Base-by-base conservation (phyloP, 2,888 invertebrate genomes). In the Anoplius nigerrimus region DNA sequence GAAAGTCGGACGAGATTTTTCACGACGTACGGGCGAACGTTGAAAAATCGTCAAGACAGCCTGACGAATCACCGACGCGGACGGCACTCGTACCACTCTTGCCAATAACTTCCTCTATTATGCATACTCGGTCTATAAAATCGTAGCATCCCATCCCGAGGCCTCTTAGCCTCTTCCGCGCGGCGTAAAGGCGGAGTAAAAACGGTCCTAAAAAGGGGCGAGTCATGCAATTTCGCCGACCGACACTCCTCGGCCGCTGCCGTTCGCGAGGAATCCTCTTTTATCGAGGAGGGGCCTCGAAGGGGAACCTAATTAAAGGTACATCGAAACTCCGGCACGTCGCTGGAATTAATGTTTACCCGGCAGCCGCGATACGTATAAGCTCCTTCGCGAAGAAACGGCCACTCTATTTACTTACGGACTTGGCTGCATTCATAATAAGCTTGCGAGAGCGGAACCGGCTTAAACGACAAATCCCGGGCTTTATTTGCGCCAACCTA, bases 291-390 rank as follows among this genome's bases (percentile, higher is more conserved):
- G 71, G 16, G 27, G 63, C 63, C 34, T 66, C 72, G 70, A 55
- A 61, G 24, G 43, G 51, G 69, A 45, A 55, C 66, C 69, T 74
- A 72, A 69, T 75, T 73, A 75, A 76, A 71, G 54, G 54, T 73
- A 65, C 62, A 67, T 68, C 62, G 62, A 66, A 74, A 72, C 56
- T 69, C 64, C 53, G 18, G 54, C 56, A 21, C 56, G 42, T 20
- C 46, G 46, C 21, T 54, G 45, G 20, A 59, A 57, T 53, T 43
- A 60, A 67, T 53, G 43, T 52, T 59, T 34, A 45, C 48, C 59
- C 46, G 27, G 42, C 34, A 52, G 53, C 45, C 16, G 24, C 60
- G 53, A 60, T 54, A 53, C 63, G 48, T 52, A 60, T 67, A 42
- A 55, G 34, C 24, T 27, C 15, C n/a, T 42, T 18, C 46, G 16